These are phyloP conservation scores for Crotalus viridis DNA, from an alignment of 2,113 vertebrate genomes.

Conservation along the genomic window DNA sequence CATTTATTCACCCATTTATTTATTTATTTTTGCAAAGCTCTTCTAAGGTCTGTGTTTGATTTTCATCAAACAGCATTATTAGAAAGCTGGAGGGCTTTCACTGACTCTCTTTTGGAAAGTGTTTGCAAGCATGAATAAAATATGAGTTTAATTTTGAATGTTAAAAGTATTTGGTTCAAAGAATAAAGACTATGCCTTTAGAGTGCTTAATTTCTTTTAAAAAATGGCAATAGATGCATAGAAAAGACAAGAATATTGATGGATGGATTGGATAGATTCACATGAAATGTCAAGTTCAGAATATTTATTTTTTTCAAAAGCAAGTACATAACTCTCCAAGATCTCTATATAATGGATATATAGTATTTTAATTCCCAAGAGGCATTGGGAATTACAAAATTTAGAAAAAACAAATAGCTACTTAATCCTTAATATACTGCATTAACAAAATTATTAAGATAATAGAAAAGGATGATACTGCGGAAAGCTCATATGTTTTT, in stretches of 20 bases:
- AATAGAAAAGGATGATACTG: not conserved
- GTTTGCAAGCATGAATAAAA: slow-evolving; percentile 31
- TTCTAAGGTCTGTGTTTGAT: slow-evolving; percentile 2
- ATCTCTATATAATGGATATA: not conserved
- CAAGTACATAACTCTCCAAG: not conserved
- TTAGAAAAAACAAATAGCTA: not conserved
- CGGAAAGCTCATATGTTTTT: not conserved
- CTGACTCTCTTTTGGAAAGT: not conserved
- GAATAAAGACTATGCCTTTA: slow-evolving; percentile 4
- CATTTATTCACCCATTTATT: not conserved
- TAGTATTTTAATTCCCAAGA: not conserved
- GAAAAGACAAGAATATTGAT: not conserved
- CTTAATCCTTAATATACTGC: not conserved
- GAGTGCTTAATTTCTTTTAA: not conserved
- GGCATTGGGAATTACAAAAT: not conserved
- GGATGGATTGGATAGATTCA: not conserved
- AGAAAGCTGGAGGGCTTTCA: slow-evolving; percentile 3
- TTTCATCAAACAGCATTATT: slow-evolving; percentile 11
- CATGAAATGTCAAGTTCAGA: not conserved
- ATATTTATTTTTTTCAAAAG: slow-evolving; percentile 20
- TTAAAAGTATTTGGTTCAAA: slow-evolving; percentile 19
- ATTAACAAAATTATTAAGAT: not conserved
- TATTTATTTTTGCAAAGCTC: not conserved
- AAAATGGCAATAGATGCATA: not conserved
- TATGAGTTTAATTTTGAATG: slow-evolving; percentile 26